Conservation (phyloP, 1,140 invertebrate genomes). For the Drosophila navojoa region DNA sequence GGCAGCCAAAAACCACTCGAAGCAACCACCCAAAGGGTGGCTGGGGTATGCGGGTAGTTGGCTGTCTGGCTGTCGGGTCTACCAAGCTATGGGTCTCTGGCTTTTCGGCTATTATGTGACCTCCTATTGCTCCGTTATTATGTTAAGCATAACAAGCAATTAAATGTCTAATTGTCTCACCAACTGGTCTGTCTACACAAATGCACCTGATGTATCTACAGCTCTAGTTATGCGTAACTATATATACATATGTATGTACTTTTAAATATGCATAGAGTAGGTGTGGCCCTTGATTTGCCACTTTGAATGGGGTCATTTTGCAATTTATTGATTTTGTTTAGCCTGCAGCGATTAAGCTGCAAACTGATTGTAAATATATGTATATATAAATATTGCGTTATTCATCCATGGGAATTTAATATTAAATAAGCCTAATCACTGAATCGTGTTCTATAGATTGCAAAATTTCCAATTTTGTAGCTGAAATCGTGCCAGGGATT, state of each 20-base stretch:
- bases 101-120: conserved; percentile 69
- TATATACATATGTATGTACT: conserved; percentile 15
- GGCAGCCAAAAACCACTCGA: conserved; percentile 67
- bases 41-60: neutral
- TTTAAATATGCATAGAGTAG: neutral
- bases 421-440: too few species aligned
- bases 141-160: conserved; percentile 80
- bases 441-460: too few species aligned
- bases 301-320: conserved; percentile 31
- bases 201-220: conserved; percentile 18
- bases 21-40: conserved; percentile 48
- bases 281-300: conserved; percentile 8
- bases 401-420: too few species aligned
- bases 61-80: neutral
- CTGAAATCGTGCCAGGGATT: too few species aligned
- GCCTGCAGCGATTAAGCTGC: conserved; percentile 1
- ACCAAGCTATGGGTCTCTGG: conserved; percentile 4
- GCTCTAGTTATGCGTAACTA: conserved; percentile 15
- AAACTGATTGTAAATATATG: neutral
- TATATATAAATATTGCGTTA: too few species aligned
- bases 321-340: conserved; percentile 23
- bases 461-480: too few species aligned
- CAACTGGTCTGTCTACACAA: conserved; percentile 11
- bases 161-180: conserved; percentile 58
- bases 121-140: conserved; percentile 69